Base-by-base conservation (phyloP, 2,797 vertebrate genomes). In the Sebastes reedi region DNA sequence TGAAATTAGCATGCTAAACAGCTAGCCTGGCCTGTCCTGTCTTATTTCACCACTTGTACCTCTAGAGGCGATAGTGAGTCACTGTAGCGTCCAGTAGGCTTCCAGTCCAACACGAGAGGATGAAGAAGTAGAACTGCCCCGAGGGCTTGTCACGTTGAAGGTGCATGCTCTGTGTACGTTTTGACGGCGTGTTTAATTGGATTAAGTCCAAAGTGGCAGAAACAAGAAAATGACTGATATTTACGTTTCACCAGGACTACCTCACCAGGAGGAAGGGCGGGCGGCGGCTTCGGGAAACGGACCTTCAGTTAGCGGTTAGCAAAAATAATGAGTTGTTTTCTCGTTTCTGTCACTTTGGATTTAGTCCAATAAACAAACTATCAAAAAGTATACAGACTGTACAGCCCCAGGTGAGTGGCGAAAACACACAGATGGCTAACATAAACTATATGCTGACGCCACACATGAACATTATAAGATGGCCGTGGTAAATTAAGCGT, bases 211-310 rank as follows among this genome's bases (percentile, higher is more conserved):
- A 52, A 52, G 50, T 52, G 50, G 50, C 18, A 52, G 50, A n/a
- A 52, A 52, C 50, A 52, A 46, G 16, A 46, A 18, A 46, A 46
- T 46, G 1, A 46, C 16, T 46, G 16, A 18, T 42, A 42, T 46
- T 46, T 46, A 0, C 16, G 16, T 46, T 46, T 46, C 42, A 18
- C 1, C 14, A 18, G 42, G 42, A 46, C 16, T 46, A 18, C 42
- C 0, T 46, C 16, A 18, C 0, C 1, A 46, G 0, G 42, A 46
- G 16, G 42, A 18, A 18, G 42, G 42, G 42, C 1, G 16, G 16
- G 42, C 16, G 42, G 42, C 1, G 42, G 16, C 1, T 46, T 18
- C 16, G 42, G 42, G 42, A 46, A 46, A 46, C 16, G 16, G 42
- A 46, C 14, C 42, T 18, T 46, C 16, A 46, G 42, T 46, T 46